Conservation (phyloP, 2,113 vertebrate species). For the Coptodon rendalli region DNA sequence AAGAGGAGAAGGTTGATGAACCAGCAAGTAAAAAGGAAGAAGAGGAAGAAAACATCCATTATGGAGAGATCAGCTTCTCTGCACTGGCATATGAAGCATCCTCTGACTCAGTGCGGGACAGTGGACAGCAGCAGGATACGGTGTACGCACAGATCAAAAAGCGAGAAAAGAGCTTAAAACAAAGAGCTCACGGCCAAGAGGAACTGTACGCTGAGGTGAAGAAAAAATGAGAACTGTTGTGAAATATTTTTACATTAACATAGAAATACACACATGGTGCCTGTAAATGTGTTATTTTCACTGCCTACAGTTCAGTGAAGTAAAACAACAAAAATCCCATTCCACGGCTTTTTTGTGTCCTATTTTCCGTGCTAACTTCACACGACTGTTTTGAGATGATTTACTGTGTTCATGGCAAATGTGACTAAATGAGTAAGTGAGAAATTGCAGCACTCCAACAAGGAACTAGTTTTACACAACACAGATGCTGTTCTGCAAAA, state of each 20-base stretch:
- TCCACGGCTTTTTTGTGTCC: background rate
- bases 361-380: background rate
- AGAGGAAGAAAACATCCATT: background rate
- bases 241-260: background rate
- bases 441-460: background rate
- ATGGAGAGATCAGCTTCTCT: background rate
- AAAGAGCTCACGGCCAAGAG: background rate
- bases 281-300: background rate
- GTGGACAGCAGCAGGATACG: background rate
- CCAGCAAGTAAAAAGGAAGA: background rate
- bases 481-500: background rate
- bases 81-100: background rate
- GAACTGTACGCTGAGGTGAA: background rate
- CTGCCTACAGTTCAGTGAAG: background rate
- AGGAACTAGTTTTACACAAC: background rate
- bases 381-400: background rate
- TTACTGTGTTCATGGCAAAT: background rate
- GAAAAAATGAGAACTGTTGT: background rate
- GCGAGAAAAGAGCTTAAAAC: accelerated
- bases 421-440: background rate
- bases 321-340: background rate
- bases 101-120: background rate
- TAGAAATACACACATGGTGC: accelerated
- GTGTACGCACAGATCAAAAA: background rate
- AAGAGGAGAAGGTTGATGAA: background rate